Evolutionary conservation across 2,888 invertebrate species (phyloP), one percentile per base, ranked within the genome.

Genomic region (Trypoxylon attenuatum): DNA sequence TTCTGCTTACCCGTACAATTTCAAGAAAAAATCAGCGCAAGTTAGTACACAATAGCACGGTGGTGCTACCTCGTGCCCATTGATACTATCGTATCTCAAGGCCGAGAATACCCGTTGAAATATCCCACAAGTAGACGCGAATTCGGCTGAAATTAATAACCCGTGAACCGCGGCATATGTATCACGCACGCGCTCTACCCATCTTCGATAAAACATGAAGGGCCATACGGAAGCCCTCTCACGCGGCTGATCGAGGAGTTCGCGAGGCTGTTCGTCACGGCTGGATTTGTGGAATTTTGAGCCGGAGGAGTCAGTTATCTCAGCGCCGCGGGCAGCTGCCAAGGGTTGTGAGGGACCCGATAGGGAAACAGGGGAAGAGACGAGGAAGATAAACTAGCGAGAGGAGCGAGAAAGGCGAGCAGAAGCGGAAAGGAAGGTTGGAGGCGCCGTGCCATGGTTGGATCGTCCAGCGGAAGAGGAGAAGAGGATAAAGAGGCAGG

Each of bases 221-320:
- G 52, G 41, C 16, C n/a, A n/a, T 38, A 54, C 50, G 41, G 25
- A 52, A 55, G 46, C 54, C 47, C 42, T 69, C 50, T 62, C 29
- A 47, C 23, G 25, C 39, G 8, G 39, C 54, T 62, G 77, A 75
- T 76, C 57, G 63, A 49, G 52, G 61, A 57, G 67, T 61, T 68
- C 57, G 68, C 63, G 56, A 42, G 41, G 33, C 51, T 45, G 62
- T 76, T 66, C 72, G 42, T 76, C 76, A 77, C 47, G 45, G 39
- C 29, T 13, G 62, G 72, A 65, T 81, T 82, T 75, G 84, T 84
- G 81, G 82, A 84, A 79, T 84, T 84, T 81, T 65, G 79, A 78
- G 82, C 81, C 80, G n/a, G n/a, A n/a, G n/a, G n/a, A n/a, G n/a
- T 81, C 82, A 83, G 81, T 84, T 86, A 84, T 86, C 84, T 84